Base-by-base conservation (phyloP, 2,113 vertebrate species). In the Aviceda subcristata region DNA sequence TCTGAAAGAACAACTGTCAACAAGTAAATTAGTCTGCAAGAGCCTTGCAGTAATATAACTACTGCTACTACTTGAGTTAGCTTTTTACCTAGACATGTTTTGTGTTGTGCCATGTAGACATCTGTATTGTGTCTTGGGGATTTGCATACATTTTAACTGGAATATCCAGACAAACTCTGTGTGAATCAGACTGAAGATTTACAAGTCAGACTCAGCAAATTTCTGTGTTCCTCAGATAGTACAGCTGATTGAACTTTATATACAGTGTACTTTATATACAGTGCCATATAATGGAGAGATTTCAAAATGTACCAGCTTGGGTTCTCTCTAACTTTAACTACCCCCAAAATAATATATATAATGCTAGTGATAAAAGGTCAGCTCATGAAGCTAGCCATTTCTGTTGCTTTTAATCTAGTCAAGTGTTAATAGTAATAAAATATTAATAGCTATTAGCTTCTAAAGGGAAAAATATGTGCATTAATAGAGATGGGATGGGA, bases 121-220 rank as follows among this genome's bases (percentile, higher is more conserved):
- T 43, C 36, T 53, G 55, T 43, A 41, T 71, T 38, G 32, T 46
- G 38, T 66, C 83, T 71, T 81, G 72, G 27, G 55, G 51, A 57
- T 51, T 21, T 81, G 64, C 56, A 86, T 63, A 9, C 19, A 9
- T 74, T 93, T 92, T 21, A 74, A n/a, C 83, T 63, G 84, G n/a
- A 88, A 56, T 83, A 86, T 64, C 73, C 10, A 11, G 88, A 64
- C 72, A 76, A 90, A 84, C 20, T 56, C 56, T 39, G 15, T 20
- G 30, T 95, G 86, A 96, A 86, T 92, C 74, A 91, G 38, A 62
- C 63, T 68, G 34, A 82, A 92, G 77, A 57, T 78, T 77, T 94
- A 15, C n/a, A 92, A 45, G 57, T 43, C 26, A 69, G 80, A 85
- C 23, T n/a, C 34, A 64, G 46, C 48, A 67, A 86, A 69, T 83